Evolutionary conservation across 2,888 invertebrate species (phyloP).

Genomic region (Dryocosmus kuriphilus): DNA sequence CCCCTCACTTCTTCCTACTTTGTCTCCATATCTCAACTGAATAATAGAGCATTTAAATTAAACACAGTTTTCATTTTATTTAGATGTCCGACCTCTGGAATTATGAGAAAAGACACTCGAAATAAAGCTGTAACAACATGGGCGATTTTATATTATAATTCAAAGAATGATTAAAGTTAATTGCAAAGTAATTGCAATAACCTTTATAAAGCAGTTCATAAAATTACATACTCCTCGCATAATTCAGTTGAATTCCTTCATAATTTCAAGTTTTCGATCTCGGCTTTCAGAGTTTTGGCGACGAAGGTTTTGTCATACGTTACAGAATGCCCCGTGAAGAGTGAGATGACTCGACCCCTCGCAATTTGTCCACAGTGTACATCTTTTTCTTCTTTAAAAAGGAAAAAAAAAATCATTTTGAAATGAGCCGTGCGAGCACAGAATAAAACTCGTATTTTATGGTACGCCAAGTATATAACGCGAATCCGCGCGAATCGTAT

Average conservation of each 20-base stretch:
- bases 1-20: too few species aligned
- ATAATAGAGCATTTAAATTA: too few species aligned
- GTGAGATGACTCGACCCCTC: neutral
- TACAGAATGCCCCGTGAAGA: neutral
- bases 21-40: too few species aligned
- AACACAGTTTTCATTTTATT: too few species aligned
- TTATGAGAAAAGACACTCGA: too few species aligned
- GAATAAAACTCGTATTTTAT: conserved; percentile 21
- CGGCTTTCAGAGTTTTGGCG: neutral
- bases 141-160: too few species aligned
- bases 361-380: neutral
- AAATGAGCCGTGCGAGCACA: neutral
- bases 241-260: neutral
- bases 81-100: too few species aligned
- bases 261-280: neutral
- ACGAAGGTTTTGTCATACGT: neutral
- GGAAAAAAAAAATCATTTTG: conserved; percentile 1
- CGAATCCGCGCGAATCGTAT: neutral
- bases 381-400: conserved; percentile 9
- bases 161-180: too few species aligned
- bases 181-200: too few species aligned
- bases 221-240: neutral
- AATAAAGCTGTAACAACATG: too few species aligned
- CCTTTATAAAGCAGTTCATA: too few species aligned
- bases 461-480: conserved; percentile 18